These are phyloP conservation scores for Bilobella aurantiaca DNA, from an alignment of 1,140 invertebrate species.

Conservation along the genomic window DNA sequence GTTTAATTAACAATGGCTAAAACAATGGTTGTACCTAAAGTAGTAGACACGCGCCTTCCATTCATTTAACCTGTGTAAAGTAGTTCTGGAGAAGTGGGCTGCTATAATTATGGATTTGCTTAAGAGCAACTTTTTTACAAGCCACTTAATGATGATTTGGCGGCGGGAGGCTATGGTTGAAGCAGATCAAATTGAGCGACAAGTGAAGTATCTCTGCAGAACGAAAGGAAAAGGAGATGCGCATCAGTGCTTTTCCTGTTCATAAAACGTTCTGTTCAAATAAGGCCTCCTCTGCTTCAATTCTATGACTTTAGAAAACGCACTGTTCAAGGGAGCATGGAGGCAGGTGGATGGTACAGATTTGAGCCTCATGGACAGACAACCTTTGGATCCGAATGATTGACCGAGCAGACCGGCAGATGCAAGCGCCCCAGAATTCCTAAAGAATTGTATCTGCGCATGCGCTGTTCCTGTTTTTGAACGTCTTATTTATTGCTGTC, in stretches of 20 bases:
- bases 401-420: too few species aligned
- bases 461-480: too few species aligned
- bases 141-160: too few species aligned
- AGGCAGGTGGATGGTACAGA: slow-evolving; percentile 5
- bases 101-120: neutral
- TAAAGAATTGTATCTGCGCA: too few species aligned
- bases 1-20: too few species aligned
- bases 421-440: too few species aligned
- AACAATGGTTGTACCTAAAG: too few species aligned
- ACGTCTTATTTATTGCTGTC: too few species aligned
- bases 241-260: neutral
- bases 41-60: too few species aligned
- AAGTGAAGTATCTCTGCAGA: neutral
- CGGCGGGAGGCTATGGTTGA: too few species aligned
- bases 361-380: too few species aligned
- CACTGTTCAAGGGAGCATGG: slow-evolving; percentile 18
- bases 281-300: neutral
- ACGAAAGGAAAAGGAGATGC: slow-evolving; percentile 1
- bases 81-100: neutral
- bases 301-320: slow-evolving; percentile 23
- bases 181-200: neutral
- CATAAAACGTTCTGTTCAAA: neutral
- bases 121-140: neutral
- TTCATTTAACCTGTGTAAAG: neutral
- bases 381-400: too few species aligned